Base-by-base conservation (phyloP, 53 echinoderm and acorn worm genomes). In the Astropecten irregularis region DNA sequence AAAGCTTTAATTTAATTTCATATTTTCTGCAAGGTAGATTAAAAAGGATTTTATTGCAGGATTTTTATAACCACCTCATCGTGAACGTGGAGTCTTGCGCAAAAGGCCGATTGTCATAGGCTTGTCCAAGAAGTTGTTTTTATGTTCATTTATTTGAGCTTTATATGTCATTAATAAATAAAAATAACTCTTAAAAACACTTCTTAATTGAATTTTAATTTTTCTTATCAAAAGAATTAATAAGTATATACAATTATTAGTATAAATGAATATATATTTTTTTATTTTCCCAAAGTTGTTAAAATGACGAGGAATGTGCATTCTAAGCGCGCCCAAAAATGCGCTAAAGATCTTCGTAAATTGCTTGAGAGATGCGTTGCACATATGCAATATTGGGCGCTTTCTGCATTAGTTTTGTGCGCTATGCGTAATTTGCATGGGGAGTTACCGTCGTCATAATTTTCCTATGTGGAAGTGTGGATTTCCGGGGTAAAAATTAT, bases 241-340 rank as follows among this genome's bases (percentile, higher is more conserved):
- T n/a, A n/a, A n/a, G n/a, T 58, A 8, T 11, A 27, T 4, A 7
- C 3, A 58, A 26, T 21, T 58, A 58, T 4, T 2, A 23, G 25
- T 23, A 21, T n/a, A 18, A 52, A 15, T 15, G 3, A 16, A 16
- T 15, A 3, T 52, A 52, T 52, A 9, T 52, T n/a, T 3, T 9
- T 3, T 42, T 42, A 42, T 8, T 8, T 42, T 11, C 11, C 52
- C 52, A 15, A 58, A 23, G 3, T 26, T 58, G 4, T 25, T 3
- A 4, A 18, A 2, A 31, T 62, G 26, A 18, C 11, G 6, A 62
- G 2, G 34, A n/a, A n/a, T n/a, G n/a, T n/a, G n/a, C n/a, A n/a
- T n/a, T n/a, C n/a, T n/a, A n/a, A n/a, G n/a, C n/a, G n/a, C 73
- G 73, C 73, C 73, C 55, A 73, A 55, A 13, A 54, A 37, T 53